Conservation (phyloP, 2,113 vertebrate genomes). For the Synodontis membranacea region DNA sequence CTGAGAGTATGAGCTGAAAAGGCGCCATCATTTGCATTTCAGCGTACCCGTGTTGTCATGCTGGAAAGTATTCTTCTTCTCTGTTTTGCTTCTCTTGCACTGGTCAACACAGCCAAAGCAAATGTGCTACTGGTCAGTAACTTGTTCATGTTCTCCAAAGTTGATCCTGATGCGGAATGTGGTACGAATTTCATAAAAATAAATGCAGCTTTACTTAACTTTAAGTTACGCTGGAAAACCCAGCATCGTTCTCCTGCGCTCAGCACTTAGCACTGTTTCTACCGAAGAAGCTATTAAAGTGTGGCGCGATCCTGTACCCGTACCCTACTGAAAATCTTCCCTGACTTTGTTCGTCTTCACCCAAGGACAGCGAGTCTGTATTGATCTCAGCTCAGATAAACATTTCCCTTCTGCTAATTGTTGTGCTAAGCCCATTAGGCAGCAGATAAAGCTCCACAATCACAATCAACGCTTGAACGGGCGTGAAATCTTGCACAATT, state of each 20-base stretch:
- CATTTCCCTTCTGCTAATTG: slow-evolving; percentile 66
- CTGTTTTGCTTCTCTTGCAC: neutral
- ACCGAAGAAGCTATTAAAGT: slow-evolving; percentile 57
- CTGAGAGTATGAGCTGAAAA: neutral
- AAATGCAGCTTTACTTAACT: neutral
- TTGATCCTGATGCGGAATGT: neutral
- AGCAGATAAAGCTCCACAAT: slow-evolving; percentile 33
- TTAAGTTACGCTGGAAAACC: neutral
- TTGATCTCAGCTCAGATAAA: slow-evolving; percentile 68
- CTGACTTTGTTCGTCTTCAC: slow-evolving; percentile 62
- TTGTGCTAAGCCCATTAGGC: slow-evolving; percentile 63
- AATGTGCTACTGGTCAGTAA: neutral
- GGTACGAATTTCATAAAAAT: neutral
- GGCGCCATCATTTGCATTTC: neutral
- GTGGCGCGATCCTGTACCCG: slow-evolving; percentile 31
- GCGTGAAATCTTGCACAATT: slow-evolving; percentile 55
- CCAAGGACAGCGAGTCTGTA: slow-evolving; percentile 62
- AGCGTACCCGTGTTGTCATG: neutral
- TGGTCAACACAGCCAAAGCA: neutral
- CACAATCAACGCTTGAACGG: slow-evolving; percentile 54
- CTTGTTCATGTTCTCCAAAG: neutral
- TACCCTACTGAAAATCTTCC: slow-evolving; percentile 60
- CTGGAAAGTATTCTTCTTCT: neutral
- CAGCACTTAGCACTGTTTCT: slow-evolving; percentile 49
- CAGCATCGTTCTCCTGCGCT: slow-evolving; percentile 26